A percentile compares a stretch with the other conserved stretches of the same genome.
Conservation (phyloP, 2,113 vertebrate species). For the Eulemur macaco region DNA sequence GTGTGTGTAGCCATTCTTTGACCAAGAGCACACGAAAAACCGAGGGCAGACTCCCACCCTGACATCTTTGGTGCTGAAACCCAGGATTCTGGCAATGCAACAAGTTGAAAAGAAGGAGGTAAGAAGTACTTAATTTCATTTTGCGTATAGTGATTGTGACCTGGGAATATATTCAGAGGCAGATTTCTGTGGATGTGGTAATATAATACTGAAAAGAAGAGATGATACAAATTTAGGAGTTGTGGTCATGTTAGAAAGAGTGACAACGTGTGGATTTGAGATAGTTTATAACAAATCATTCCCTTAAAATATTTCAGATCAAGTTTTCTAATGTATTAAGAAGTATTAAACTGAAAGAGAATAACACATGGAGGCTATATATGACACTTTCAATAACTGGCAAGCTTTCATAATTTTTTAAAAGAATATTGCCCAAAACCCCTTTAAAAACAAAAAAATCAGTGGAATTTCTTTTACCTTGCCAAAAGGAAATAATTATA, state of each 20-base stretch:
- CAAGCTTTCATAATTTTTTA: neutral
- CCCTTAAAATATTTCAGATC: neutral
- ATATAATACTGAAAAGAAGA: neutral
- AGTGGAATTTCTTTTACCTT: neutral
- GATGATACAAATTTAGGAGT: neutral
- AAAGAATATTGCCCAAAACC: neutral
- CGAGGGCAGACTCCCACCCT: too few relatives aligned
- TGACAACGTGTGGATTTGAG: neutral
- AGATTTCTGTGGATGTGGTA: neutral
- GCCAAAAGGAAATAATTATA: neutral
- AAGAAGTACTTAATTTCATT: neutral
- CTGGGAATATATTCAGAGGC: neutral
- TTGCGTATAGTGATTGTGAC: neutral
- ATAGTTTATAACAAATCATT: neutral
- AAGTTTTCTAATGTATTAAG: neutral
- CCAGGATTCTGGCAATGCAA: neutral
- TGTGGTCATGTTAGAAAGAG: neutral
- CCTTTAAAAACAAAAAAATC: neutral
- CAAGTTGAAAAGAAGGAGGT: neutral
- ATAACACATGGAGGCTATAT: neutral
- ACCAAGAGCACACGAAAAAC: too few relatives aligned
- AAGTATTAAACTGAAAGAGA: neutral
- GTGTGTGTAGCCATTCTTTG: too few relatives aligned
- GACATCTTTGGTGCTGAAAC: too few relatives aligned
- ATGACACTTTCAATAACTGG: neutral